These are phyloP conservation scores for Tinea semifulvella DNA, from an alignment of 2,888 invertebrate species.

Conservation along the genomic window DNA sequence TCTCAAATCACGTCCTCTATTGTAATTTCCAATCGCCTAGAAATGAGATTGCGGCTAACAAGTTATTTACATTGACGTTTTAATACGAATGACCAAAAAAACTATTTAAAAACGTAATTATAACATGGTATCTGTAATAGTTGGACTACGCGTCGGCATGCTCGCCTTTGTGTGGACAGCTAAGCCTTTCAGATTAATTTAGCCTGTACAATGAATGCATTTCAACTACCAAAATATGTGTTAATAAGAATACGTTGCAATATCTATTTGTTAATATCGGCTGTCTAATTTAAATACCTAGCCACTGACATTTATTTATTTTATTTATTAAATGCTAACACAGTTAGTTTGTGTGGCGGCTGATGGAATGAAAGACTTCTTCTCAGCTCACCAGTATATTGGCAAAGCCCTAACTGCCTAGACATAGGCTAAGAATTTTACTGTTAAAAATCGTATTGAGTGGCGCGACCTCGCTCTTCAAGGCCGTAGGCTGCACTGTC, in stretches of 20 bases:
- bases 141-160: slow-evolving; percentile 54
- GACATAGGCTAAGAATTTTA: too few relatives aligned
- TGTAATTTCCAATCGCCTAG: slow-evolving; percentile 66
- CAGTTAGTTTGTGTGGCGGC: too few relatives aligned
- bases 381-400: too few relatives aligned
- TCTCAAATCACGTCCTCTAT: slow-evolving; percentile 67
- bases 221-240: slow-evolving; percentile 52
- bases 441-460: too few relatives aligned
- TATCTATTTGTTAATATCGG: slow-evolving; percentile 56
- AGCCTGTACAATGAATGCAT: slow-evolving; percentile 57
- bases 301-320: too few relatives aligned
- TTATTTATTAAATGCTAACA: too few relatives aligned
- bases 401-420: too few relatives aligned
- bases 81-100: slow-evolving; percentile 55
- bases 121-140: slow-evolving; percentile 59
- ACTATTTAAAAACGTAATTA: slow-evolving; percentile 67
- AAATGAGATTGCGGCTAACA: slow-evolving; percentile 69
- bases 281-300: too few relatives aligned
- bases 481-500: too few relatives aligned
- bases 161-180: slow-evolving; percentile 55
- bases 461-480: too few relatives aligned
- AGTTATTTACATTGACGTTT: slow-evolving; percentile 69
- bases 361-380: too few relatives aligned
- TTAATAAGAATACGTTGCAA: slow-evolving; percentile 55
- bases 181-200: slow-evolving; percentile 63